Conservation (phyloP, 2,888 invertebrate genomes). For the Erannis defoliaria region DNA sequence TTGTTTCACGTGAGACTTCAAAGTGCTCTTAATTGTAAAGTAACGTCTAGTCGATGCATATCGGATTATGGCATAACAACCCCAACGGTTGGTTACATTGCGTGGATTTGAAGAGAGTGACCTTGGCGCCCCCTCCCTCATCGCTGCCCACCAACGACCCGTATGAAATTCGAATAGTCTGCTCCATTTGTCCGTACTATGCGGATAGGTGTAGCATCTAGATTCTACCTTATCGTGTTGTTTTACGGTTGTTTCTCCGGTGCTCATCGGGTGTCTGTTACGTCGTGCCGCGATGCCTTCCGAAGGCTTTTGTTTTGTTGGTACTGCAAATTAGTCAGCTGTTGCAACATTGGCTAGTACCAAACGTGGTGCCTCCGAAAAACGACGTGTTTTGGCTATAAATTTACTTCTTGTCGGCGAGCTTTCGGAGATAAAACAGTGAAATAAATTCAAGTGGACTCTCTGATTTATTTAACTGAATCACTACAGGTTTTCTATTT, state of each 20-base stretch:
- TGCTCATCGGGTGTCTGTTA: slow-evolving; percentile 53
- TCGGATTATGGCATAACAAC: slow-evolving; percentile 62
- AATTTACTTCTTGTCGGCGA: slow-evolving; percentile 2
- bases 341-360: slow-evolving; percentile 74
- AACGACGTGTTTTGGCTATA: slow-evolving; percentile 62
- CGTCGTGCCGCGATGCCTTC: slow-evolving; percentile 46
- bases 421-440: slow-evolving; percentile 6
- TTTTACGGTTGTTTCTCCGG: slow-evolving; percentile 61
- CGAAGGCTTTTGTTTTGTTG: slow-evolving; percentile 74
- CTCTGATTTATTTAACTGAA: not conserved
- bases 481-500: slow-evolving; percentile 17
- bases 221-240: slow-evolving; percentile 58
- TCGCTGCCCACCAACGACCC: slow-evolving; percentile 59
- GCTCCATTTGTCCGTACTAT: slow-evolving; percentile 71
- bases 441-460: slow-evolving; percentile 17
- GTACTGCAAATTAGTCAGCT: slow-evolving; percentile 80
- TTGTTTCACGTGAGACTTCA: slow-evolving; percentile 68
- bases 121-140: slow-evolving; percentile 74
- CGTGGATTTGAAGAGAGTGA: slow-evolving; percentile 80
- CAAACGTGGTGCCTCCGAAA: slow-evolving; percentile 62
- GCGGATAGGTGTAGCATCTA: slow-evolving; percentile 65
- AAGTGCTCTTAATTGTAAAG: slow-evolving; percentile 68
- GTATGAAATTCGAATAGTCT: slow-evolving; percentile 81
- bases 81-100: slow-evolving; percentile 66
- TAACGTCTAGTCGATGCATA: slow-evolving; percentile 69